Base-by-base conservation (phyloP, 1,140 invertebrate species). In the Hestina assimilis region DNA sequence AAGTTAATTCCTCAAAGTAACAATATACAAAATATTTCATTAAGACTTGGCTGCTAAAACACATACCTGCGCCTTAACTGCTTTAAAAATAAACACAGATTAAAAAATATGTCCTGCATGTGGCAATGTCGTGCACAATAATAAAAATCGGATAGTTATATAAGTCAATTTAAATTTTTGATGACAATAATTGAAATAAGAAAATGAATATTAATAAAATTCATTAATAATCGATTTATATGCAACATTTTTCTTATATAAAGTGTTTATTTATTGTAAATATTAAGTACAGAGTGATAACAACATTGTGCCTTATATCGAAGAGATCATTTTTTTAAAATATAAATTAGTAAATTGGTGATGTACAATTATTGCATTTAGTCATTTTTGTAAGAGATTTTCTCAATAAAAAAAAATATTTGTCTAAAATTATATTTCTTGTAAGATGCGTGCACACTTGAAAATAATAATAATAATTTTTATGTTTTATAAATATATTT, bases 331-430 rank as follows among this genome's bases (percentile, higher is more conserved):
- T 20, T 19, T 42, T 20, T 17, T 20, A 24, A 42, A 42, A 23
- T 47, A 47, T 38, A 26, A 28, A 26, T 31, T 57, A 46, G 38
- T 28, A 47, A 11, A 61, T 62, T 46, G 59, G 47, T 56, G 53
- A 50, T 63, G 48, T 47, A 57, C 56, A 47, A 29, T 57, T 46
- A 51, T 40, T 62, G 64, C 64, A 66, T 66, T 66, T 66, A 66
- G 64, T 59, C 43, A 52, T 52, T 38, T 51, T 46, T 21, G 51
- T 41, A 38, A 15, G 17, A 23, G 24, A 46, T 40, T 53, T 33
- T 41, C 38, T 31, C 15, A 14, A 20, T 48, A 11, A 31, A 29
- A 38, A 19, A 26, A 14, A 23, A 4, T 35, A 11, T 8, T 35
- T 8, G 9, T 46, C 19, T 31, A 31, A 29, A 3, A n/a, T 46